Conservation (phyloP, 2,113 vertebrate species). For the Lucifuga dentata region DNA sequence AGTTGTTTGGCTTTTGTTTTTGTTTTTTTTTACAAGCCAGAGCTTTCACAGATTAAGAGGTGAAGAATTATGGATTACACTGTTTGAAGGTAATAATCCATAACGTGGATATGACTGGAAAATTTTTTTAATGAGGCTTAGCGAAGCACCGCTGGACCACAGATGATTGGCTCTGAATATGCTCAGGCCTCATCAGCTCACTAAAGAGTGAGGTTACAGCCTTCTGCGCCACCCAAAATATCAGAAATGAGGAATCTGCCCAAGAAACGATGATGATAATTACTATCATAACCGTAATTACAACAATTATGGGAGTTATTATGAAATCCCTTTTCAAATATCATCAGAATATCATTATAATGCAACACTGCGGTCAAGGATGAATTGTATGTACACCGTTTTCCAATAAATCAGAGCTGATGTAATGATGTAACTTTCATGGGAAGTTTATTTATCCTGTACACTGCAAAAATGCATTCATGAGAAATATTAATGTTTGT, state of each 20-base stretch:
- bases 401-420: not conserved
- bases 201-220: constrained; percentile 24
- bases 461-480: not conserved
- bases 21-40: not conserved
- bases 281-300: constrained; percentile 46
- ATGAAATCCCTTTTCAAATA: constrained; percentile 44
- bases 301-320: constrained; percentile 50
- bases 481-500: too few relatives aligned
- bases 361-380: not conserved
- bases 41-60: constrained; percentile 6
- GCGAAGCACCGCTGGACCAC: constrained; percentile 74
- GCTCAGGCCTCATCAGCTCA: constrained; percentile 79
- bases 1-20: not conserved
- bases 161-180: constrained; percentile 77
- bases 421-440: not conserved
- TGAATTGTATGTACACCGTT: constrained; percentile 1
- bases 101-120: constrained; percentile 80
- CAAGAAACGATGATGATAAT: constrained; percentile 54
- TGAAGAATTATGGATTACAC: constrained; percentile 38
- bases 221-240: not conserved
- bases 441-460: not conserved
- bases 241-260: constrained; percentile 18
- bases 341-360: not conserved
- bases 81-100: constrained; percentile 87
- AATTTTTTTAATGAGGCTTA: constrained; percentile 84